These are phyloP conservation scores for Leptarthrus brevirostris DNA, from an alignment of 2,888 invertebrate genomes.

Conservation along the genomic window DNA sequence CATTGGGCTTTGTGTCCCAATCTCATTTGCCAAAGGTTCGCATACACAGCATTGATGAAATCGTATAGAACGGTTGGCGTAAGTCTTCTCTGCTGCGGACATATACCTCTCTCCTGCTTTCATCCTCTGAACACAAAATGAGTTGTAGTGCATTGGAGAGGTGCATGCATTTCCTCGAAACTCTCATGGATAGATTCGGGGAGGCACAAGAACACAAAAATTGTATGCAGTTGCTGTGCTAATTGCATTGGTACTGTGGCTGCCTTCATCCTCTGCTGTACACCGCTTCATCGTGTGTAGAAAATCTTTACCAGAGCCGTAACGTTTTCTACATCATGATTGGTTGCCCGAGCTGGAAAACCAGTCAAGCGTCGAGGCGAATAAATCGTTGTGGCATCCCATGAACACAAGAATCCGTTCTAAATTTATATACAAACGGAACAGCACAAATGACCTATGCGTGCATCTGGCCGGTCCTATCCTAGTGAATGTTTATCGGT, in stretches of 20 bases:
- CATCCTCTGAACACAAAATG: too few species aligned
- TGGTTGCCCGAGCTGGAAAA: neutral
- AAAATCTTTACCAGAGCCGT: too few species aligned
- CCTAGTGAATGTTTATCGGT: neutral
- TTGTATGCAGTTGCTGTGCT: neutral
- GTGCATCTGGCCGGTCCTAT: neutral
- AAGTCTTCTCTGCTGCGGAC: too few species aligned
- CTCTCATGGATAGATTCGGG: neutral
- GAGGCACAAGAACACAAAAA: neutral
- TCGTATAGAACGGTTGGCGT: too few species aligned
- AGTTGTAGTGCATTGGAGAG: too few species aligned
- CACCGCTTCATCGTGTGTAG: too few species aligned
- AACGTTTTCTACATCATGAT: neutral
- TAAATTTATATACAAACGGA: neutral
- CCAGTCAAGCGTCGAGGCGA: neutral
- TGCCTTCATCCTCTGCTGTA: neutral
- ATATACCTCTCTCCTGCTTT: too few species aligned
- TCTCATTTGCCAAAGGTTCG: too few species aligned
- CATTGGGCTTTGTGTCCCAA: too few species aligned
- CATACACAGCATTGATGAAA: too few species aligned
- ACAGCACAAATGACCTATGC: neutral
- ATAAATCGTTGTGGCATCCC: neutral
- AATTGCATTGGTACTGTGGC: neutral
- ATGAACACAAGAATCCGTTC: neutral
- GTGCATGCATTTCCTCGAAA: too few species aligned